Conservation (phyloP, 1,140 invertebrate species). For the Sinonovacula constricta region DNA sequence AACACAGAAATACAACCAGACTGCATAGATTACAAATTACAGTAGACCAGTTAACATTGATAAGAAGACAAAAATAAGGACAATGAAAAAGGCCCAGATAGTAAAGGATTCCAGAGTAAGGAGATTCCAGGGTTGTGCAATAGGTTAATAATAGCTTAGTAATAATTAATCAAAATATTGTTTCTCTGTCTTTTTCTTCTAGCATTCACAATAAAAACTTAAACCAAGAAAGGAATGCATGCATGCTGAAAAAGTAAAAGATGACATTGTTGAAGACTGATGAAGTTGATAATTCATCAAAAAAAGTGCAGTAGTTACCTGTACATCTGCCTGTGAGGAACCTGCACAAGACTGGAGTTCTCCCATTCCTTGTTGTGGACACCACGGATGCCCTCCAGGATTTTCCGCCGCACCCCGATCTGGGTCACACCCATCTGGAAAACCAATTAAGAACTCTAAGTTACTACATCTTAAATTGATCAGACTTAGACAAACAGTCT, state of each 20-base stretch:
- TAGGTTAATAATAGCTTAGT: no score
- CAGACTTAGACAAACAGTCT: neutral
- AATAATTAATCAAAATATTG: neutral
- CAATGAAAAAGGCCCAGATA: no score
- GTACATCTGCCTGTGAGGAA: slow-evolving; percentile 52
- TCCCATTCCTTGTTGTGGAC: slow-evolving; percentile 80
- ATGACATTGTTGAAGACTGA: neutral
- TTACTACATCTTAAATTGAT: neutral
- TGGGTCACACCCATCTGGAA: slow-evolving; percentile 76
- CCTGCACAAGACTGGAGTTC: slow-evolving; percentile 76
- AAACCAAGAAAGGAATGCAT: neutral
- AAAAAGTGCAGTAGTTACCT: neutral
- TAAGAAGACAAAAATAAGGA: no score
- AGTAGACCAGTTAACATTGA: no score
- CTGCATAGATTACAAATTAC: no score
- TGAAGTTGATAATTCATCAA: neutral
- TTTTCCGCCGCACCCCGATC: slow-evolving; percentile 78
- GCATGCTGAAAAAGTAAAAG: neutral
- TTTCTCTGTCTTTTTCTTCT: neutral
- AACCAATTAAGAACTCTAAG: neutral
- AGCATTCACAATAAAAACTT: neutral
- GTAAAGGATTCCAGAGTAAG: no score
- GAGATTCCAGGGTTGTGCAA: no score
- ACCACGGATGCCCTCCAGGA: slow-evolving; percentile 77
- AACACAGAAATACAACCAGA: no score